Base-by-base conservation (phyloP, 1,140 invertebrate species). In the Oreohelix idahoensis region DNA sequence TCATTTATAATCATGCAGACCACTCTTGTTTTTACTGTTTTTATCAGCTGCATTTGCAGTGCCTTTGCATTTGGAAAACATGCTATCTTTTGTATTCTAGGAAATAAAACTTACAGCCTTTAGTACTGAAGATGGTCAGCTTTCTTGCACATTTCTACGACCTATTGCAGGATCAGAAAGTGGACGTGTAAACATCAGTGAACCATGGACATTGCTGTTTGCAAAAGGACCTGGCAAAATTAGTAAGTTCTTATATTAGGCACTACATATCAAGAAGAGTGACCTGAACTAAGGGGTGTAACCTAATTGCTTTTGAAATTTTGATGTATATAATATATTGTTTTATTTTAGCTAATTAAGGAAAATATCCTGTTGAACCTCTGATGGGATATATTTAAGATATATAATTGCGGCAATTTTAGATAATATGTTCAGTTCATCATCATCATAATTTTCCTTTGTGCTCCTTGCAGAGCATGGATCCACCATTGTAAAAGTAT, bases 181-280 rank as follows among this genome's bases (percentile, higher is more conserved):
- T 35, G 36, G 29, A 17, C 39, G 45, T 32, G 23, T n/a, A 1
- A 49, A 76, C 20, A 29, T 76, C 26, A 53, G 23, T 32, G 36
- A 51, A 76, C n/a, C 74, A 35, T 76, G 74, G 74, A 76, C 74
- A 29, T 51, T 76, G 11, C 29, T 76, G 26, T 51, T 76, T 45
- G 74, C 45, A 4, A 45, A 32, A 76, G 74, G 74, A 66, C 63
- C n/a, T 66, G 63, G n/a, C 63, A 66, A 23, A 2, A 66, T 66
- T 66, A 32, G 63, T 66, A 32, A 66, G 63, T 66, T 5, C 4
- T 11, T 58, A 58, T n/a, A 20, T 58, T 10, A 11, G 53, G 53
- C 15, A 23, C 1, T 58, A 23, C 4, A 58, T 2, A 4, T 2
- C 26, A 23, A 20, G 26, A 4, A 4, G 15, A 20, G 8, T 49